phyloP scores from a whole-genome alignment of 2,113 vertebrate genomes.

The Catharus minimus region DNA sequence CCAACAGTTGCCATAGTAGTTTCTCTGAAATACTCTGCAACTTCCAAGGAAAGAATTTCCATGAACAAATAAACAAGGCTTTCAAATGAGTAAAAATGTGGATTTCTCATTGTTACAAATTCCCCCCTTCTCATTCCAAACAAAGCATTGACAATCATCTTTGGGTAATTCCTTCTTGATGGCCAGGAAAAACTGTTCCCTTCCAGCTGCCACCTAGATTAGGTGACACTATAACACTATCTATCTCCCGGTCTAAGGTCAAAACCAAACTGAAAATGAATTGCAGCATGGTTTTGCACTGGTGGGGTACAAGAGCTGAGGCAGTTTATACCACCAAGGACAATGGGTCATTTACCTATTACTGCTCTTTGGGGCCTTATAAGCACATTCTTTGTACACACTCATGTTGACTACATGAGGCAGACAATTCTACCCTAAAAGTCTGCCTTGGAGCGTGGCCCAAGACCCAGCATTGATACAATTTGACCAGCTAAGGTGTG shows the following conservation, averaged over 20 bases:
- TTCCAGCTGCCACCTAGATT: slow-evolving; percentile 33
- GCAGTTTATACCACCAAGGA: background rate
- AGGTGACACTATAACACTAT: background rate
- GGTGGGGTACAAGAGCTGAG: background rate
- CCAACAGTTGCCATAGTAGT: background rate
- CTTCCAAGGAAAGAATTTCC: slow-evolving; percentile 45
- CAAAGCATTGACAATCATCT: background rate
- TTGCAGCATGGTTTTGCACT: background rate
- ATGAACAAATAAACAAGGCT: slow-evolving; percentile 31
- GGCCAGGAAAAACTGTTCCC: slow-evolving; percentile 37
- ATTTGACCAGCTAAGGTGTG: background rate
- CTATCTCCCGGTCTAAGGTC: background rate
- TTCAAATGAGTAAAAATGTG: slow-evolving; percentile 13
- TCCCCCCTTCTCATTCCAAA: slow-evolving; percentile 36
- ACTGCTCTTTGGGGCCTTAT: background rate
- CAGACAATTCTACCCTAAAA: background rate
- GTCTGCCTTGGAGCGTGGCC: background rate
- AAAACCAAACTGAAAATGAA: background rate
- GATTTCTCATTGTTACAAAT: slow-evolving; percentile 23
- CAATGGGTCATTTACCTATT: background rate
- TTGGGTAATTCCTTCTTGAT: slow-evolving; percentile 4
- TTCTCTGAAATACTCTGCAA: slow-evolving; percentile 32
- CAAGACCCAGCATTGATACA: background rate
- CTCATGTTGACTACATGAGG: background rate
- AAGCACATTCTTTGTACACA: background rate